Base-by-base conservation (phyloP, 2,888 invertebrate genomes). In the Drosophila longiperda region DNA sequence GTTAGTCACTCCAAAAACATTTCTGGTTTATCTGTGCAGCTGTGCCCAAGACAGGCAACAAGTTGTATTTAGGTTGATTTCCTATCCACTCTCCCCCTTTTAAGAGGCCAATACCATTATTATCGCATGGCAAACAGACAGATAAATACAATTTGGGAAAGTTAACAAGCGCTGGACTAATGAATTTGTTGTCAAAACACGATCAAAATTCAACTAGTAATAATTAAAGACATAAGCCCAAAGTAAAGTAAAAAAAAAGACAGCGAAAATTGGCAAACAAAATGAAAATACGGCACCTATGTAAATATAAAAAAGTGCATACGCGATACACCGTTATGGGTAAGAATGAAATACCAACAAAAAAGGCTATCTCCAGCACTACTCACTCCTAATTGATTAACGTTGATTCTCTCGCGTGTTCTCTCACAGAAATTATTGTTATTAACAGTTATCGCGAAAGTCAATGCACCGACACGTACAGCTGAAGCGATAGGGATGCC, bases 381-480 rank as follows among this genome's bases (percentile, higher is more conserved):
- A 7, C 34, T 33, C 34, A 32, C 48, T 36, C 42, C 36, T 38
- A 38, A 50, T 53, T 63, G 33, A 61, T 53, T 40, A 50, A 32
- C 29, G 29, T 57, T 53, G n/a, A 45, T 45, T 54, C 34, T 55
- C 54, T 29, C 0, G 29, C 23, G 50, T n/a, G 45, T 49, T 20
- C 49, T 29, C 49, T 45, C 29, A 48, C 17, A 33, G 20, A 11
- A 26, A 50, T 78, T 72, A 66, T 69, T 77, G 73, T 77, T 60
- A 77, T 69, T 69, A 77, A 77, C 66, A 77, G 77, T 80, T 79
- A 79, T 81, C 78, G 50, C 60, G 54, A 70, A 74, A 73, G 84
- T 89, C 84, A 89, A 89, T 74, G 89, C 70, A 71, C 73, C 72
- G 69, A 63, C 68, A 73, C 73, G 83, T 68, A 72, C 73, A 79